phyloP scores from a whole-genome alignment of 2,888 invertebrate species.

The Antheraea assamensis region DNA sequence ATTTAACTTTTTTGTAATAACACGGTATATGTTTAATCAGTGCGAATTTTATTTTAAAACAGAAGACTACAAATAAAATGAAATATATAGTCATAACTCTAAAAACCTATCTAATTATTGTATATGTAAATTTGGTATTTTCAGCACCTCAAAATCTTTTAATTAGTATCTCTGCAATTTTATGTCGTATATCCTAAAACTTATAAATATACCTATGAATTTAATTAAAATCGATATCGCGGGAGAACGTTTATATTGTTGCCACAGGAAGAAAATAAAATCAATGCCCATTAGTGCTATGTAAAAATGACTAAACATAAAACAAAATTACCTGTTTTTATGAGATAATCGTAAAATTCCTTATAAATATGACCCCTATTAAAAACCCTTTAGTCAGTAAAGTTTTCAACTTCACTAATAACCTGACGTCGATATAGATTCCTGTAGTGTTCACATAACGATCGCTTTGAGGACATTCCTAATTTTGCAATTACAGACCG shows the following conservation, averaged over 20 bases:
- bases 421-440: not conserved
- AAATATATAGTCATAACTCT: not conserved
- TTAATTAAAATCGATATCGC: not conserved
- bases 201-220: too few species aligned
- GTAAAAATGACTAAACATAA: not conserved
- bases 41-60: too few species aligned
- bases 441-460: conserved; percentile 55
- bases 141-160: not conserved
- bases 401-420: not conserved
- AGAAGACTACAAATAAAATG: not conserved
- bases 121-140: conserved; percentile 8
- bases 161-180: too few species aligned
- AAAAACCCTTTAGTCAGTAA: too few species aligned
- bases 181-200: too few species aligned
- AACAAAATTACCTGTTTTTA: not conserved
- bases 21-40: too few species aligned
- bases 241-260: not conserved
- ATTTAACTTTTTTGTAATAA: too few species aligned
- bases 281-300: not conserved
- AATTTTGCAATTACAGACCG: conserved; percentile 86
- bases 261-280: not conserved
- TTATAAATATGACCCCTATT: not conserved
- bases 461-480: conserved; percentile 85
- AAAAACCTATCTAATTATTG: not conserved
- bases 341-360: not conserved